Percentiles rank a stretch among this genome's conserved stretches.
phyloP scores from a whole-genome alignment of 1,140 invertebrate species.

The Brachionus asplanchnoidis region DNA sequence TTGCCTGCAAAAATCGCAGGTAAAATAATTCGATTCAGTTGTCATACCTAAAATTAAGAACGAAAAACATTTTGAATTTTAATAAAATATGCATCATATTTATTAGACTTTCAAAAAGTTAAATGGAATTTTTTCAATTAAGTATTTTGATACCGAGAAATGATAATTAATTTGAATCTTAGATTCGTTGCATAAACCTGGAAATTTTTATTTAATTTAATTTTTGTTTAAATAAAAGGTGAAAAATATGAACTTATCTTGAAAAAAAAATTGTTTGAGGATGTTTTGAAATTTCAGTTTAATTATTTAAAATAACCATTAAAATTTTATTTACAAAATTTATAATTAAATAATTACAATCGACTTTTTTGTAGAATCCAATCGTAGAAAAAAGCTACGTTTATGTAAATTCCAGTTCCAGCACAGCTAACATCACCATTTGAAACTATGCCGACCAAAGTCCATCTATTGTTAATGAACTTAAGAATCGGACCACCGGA shows the following conservation, averaged over 20 bases:
- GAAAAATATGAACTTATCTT: not conserved
- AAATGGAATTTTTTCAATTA: not conserved
- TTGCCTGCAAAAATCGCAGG: not conserved
- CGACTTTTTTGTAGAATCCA: slow-evolving; percentile 35
- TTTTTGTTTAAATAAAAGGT: not conserved
- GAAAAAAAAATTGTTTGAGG: not conserved
- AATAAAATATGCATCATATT: not conserved
- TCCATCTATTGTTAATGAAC: slow-evolving; percentile 34
- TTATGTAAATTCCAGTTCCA: slow-evolving; percentile 36
- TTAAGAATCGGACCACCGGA: slow-evolving; percentile 33
- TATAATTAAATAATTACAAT: not conserved
- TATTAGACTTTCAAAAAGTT: not conserved
- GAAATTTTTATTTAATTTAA: not conserved
- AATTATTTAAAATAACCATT: not conserved
- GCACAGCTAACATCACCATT: slow-evolving; percentile 39
- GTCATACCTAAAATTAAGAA: not conserved
- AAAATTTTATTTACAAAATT: not conserved
- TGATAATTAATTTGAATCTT: not conserved
- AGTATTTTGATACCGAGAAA: not conserved
- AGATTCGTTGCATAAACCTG: not conserved
- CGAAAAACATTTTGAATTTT: not conserved
- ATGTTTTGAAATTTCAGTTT: not conserved
- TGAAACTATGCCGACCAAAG: slow-evolving; percentile 30
- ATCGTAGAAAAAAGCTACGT: slow-evolving; percentile 23
- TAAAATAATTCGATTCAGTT: not conserved